phyloP scores from a whole-genome alignment of 53 echinoderm and acorn worm species.

The Arbacia lixula region DNA sequence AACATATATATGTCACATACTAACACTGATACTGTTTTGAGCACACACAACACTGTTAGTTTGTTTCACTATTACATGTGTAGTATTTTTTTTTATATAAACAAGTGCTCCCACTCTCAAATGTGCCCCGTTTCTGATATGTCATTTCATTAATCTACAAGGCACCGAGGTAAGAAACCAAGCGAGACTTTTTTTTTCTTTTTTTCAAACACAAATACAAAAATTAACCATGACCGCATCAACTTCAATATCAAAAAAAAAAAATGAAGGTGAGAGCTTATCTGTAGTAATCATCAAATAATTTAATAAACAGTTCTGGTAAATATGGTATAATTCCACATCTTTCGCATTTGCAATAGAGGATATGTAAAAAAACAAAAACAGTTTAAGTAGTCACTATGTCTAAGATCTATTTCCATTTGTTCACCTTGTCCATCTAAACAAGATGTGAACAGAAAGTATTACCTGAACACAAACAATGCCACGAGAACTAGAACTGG shows the following conservation, averaged over 20 bases:
- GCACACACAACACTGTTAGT: slow-evolving; percentile 29
- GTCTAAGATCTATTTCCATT: too few relatives aligned
- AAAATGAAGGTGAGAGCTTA: too few relatives aligned
- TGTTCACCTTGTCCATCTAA: too few relatives aligned
- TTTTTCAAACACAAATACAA: not conserved
- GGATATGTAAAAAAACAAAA: too few relatives aligned
- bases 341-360: too few relatives aligned
- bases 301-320: too few relatives aligned
- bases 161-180: slow-evolving; percentile 51
- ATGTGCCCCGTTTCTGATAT: slow-evolving; percentile 7
- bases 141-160: slow-evolving; percentile 42
- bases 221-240: slow-evolving; percentile 10
- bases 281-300: too few relatives aligned
- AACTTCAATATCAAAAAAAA: slow-evolving; percentile 6
- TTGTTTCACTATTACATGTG: not conserved
- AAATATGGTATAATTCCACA: too few relatives aligned
- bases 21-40: slow-evolving; percentile 29
- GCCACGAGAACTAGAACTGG: too few relatives aligned
- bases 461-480: too few relatives aligned
- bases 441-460: too few relatives aligned
- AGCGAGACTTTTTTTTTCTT: not conserved
- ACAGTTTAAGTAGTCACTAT: too few relatives aligned
- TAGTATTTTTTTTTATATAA: slow-evolving; percentile 17
- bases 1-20: slow-evolving; percentile 15
- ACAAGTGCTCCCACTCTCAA: slow-evolving; percentile 30